A percentile compares a stretch with the other conserved stretches of the same genome.
Conservation (phyloP, 2,797 vertebrate genomes). For the Esox masquinongy region DNA sequence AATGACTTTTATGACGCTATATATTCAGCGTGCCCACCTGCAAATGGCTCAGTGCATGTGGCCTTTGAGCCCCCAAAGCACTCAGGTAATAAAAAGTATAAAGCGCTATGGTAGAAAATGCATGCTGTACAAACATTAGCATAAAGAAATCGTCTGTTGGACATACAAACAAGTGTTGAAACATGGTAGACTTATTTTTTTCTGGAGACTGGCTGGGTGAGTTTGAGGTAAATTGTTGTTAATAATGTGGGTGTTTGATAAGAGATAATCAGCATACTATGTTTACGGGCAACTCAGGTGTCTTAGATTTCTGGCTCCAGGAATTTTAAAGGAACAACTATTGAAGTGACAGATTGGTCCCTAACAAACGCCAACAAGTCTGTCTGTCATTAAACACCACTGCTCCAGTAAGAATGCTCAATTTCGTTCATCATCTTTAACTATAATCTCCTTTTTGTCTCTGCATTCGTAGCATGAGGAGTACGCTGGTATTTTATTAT, state of each 20-base stretch:
- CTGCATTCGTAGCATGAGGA: too few relatives aligned
- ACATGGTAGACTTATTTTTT: not conserved
- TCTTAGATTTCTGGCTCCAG: not conserved
- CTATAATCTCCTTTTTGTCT: too few relatives aligned
- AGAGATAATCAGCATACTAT: constrained; percentile 21
- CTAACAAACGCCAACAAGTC: too few relatives aligned
- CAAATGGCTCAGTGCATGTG: constrained; percentile 46
- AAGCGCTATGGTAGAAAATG: constrained; percentile 41
- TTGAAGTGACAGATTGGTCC: too few relatives aligned
- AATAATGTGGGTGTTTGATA: constrained; percentile 20
- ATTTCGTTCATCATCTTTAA: too few relatives aligned
- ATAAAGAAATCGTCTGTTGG: constrained; percentile 45
- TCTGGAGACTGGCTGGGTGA: not conserved
- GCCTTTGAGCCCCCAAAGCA: constrained; percentile 41
- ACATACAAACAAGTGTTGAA: constrained; percentile 28
- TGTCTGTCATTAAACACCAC: too few relatives aligned
- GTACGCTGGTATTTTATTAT: too few relatives aligned
- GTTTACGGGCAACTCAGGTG: not conserved
- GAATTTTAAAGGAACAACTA: too few relatives aligned
- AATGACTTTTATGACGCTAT: constrained; percentile 56
- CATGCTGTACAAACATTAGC: constrained; percentile 47
- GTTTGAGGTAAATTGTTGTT: not conserved
- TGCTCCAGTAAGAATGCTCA: too few relatives aligned
- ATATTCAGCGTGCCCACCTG: constrained; percentile 46
- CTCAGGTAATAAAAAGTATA: constrained; percentile 55